Percentiles rank a stretch among this genome's conserved stretches.
Evolutionary conservation across 2,888 invertebrate genomes (phyloP).

Genomic region (Amaurobius ferox): DNA sequence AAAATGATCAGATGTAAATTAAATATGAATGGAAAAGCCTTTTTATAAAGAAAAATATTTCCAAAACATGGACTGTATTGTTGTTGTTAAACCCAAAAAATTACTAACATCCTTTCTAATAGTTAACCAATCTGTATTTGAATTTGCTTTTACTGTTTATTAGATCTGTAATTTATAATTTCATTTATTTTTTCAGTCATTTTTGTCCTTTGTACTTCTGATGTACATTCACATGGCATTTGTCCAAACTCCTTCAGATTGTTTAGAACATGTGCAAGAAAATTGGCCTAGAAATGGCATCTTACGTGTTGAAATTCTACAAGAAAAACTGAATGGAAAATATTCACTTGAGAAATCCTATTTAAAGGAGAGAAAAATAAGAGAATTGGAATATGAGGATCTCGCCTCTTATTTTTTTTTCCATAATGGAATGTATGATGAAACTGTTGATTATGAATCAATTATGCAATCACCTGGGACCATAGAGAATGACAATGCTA

Average conservation of each 20-base stretch:
- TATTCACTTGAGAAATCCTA: conserved; percentile 43
- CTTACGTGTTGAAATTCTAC: conserved; percentile 86
- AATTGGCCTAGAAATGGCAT: conserved; percentile 98
- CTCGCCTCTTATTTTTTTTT: background rate
- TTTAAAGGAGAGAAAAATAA: conserved; percentile 30
- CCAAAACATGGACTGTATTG: no score
- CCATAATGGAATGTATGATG: background rate
- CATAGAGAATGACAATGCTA: background rate
- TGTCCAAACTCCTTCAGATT: conserved; percentile 93
- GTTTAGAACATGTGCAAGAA: conserved; percentile 90
- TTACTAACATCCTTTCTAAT: no score
- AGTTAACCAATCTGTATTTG: no score
- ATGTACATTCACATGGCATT: conserved; percentile 97
- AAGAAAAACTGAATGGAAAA: conserved; percentile 74
- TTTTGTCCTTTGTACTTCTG: conserved; percentile 87
- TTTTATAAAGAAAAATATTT: no score
- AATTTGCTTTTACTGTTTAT: no score
- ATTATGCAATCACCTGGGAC: background rate
- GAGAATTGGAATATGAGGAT: background rate
- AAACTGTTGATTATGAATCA: background rate
- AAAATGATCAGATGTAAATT: no score
- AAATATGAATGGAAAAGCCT: no score
- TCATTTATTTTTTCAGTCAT: conserved; percentile 28
- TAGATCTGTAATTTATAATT: background rate
- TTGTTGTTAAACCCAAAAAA: no score